Percentiles rank a stretch among this genome's conserved stretches.
Conservation (phyloP, 2,113 vertebrate species). For the Halichoerus grypus region DNA sequence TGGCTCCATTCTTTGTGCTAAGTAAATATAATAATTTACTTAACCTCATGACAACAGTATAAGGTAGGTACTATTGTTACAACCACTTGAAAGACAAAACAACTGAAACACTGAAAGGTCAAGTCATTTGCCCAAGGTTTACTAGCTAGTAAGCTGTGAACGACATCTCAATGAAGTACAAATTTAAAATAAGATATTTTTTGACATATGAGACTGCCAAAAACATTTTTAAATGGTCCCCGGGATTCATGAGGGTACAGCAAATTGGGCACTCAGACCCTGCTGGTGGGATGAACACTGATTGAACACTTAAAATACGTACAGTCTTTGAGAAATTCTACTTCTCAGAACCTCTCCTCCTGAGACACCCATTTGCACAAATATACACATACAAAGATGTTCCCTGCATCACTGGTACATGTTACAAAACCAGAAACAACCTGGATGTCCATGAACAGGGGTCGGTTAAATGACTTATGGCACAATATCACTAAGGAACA, state of each 20-base stretch:
- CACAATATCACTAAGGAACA: background rate
- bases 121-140: background rate
- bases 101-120: background rate
- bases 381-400: background rate
- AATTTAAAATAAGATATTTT: background rate
- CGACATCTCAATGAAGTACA: background rate
- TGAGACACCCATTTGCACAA: background rate
- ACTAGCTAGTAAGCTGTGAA: background rate
- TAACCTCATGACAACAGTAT: background rate
- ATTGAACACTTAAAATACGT: background rate
- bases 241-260: background rate
- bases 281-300: background rate
- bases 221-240: background rate
- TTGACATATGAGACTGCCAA: background rate
- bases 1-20: background rate
- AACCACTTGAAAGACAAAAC: slow-evolving; percentile 35
- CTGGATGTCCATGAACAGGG: background rate
- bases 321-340: background rate
- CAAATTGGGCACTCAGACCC: background rate
- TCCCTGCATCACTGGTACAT: background rate
- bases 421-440: background rate
- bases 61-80: background rate
- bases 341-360: background rate
- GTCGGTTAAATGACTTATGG: background rate
- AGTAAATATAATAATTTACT: background rate